These are phyloP conservation scores for Anarhynchus alexandrinus DNA, from an alignment of 2,113 vertebrate species.

Conservation along the genomic window DNA sequence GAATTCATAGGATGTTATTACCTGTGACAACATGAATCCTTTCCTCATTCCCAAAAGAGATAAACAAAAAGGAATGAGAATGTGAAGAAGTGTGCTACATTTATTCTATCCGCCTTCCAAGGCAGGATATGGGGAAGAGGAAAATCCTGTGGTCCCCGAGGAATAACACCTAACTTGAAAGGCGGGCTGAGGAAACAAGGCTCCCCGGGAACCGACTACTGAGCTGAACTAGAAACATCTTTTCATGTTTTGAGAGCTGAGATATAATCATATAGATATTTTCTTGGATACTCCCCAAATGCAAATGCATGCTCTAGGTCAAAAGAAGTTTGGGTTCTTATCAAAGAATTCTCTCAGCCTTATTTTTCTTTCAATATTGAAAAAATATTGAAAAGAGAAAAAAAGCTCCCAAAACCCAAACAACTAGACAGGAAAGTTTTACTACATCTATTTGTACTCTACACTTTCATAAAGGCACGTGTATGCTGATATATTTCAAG, in stretches of 20 bases:
- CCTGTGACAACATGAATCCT: not conserved
- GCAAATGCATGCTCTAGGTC: not conserved
- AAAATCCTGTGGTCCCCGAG: not conserved
- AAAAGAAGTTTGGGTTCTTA: not conserved
- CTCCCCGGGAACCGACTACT: not conserved
- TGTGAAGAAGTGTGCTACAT: not conserved
- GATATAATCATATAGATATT: not conserved
- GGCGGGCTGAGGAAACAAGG: not conserved
- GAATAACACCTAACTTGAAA: not conserved
- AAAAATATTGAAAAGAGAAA: not conserved
- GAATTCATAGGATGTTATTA: not conserved
- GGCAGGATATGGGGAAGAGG: not conserved
- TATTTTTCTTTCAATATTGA: not conserved
- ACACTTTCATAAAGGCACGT: not conserved
- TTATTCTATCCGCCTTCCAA: not conserved
- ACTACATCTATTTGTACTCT: not conserved
- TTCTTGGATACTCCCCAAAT: not conserved
- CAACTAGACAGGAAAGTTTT: not conserved
- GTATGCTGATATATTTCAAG: not conserved
- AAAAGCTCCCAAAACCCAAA: not conserved
- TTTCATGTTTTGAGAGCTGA: not conserved
- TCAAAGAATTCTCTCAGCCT: not conserved
- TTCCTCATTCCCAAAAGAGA: not conserved
- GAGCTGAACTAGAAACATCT: not conserved
- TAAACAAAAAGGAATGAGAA: not conserved